Evolutionary conservation across 2,797 vertebrate species (phyloP), one percentile per base, ranked within the genome.

Genomic region (Pristis pectinata): DNA sequence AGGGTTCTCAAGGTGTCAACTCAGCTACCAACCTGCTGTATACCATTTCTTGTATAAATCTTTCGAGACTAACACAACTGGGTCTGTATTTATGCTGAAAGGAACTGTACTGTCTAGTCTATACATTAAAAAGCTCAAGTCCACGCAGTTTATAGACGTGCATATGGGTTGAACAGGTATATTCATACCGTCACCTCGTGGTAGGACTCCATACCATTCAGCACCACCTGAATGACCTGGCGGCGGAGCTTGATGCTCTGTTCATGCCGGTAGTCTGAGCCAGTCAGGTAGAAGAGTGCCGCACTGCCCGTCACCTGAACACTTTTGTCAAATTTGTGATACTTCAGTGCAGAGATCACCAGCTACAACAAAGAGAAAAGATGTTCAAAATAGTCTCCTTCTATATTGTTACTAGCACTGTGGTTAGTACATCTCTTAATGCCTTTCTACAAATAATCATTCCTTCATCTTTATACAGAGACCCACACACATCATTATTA

Each of bases 191-290:
- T 99, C 96, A 99, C 99, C 95, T 99, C 99, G 97, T 99, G 99
- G 97, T 99, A 99, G 95, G 98, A 98, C 95, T 99, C 99, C 99
- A 99, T 99, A 96, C 99, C 99, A 0, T 99, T 99, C 30, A 99
- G 97, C 89, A 99, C 98, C 96, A 99, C 99, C 96, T 99, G 98
- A 95, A 99, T 99, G 96, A 99, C 98, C 96, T 99, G 98, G 41
- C 98, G 97, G 53, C 99, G 98, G 96, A 99, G 96, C 96, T 97
- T 96, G 87, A 99, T 96, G 0, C 98, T 99, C 97, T 99, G 99
- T 96, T 99, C 98, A 0, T 96, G 97, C 95, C 99, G 98, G 95
- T 99, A 99, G 95, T 99, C 99, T 0, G 98, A 98, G 95, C 98
- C 98, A 95, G 99, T 99, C 97, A 99, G 96, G 97, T 99, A 99